These are phyloP conservation scores for Agrotis exclamationis DNA, from an alignment of 2,888 invertebrate genomes.

Conservation along the genomic window DNA sequence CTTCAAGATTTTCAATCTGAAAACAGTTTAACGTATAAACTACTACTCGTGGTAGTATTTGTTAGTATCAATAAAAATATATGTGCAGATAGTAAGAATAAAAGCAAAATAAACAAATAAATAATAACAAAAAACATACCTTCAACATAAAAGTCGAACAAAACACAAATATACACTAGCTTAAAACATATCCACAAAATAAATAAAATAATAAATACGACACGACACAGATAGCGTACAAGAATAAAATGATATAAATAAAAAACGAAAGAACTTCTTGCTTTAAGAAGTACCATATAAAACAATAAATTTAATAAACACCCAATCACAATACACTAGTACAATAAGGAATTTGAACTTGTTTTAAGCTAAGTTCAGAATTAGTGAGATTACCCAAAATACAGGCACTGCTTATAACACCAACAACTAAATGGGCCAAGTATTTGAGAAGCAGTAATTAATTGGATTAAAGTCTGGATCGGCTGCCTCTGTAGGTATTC, in stretches of 20 bases:
- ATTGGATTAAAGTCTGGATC: slow-evolving; percentile 64
- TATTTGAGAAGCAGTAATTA: slow-evolving; percentile 61
- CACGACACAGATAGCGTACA: slow-evolving; percentile 38
- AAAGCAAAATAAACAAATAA: slow-evolving; percentile 42
- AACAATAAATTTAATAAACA: slow-evolving; percentile 42
- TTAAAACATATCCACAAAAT: slow-evolving; percentile 38
- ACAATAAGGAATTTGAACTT: slow-evolving; percentile 28
- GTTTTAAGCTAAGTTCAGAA: slow-evolving; percentile 32
- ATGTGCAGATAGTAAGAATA: not conserved
- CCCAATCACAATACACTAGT: not conserved
- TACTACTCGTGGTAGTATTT: slow-evolving; percentile 45
- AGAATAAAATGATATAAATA: slow-evolving; percentile 23
- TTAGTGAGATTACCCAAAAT: slow-evolving; percentile 41
- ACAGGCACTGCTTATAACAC: slow-evolving; percentile 43
- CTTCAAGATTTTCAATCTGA: slow-evolving; percentile 99
- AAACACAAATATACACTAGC: slow-evolving; percentile 60
- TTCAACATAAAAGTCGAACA: slow-evolving; percentile 63
- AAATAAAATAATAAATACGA: slow-evolving; percentile 25
- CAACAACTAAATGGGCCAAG: slow-evolving; percentile 41
- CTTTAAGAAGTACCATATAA: slow-evolving; percentile 4
- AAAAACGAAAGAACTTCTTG: not conserved
- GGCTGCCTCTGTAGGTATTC: slow-evolving; percentile 41
- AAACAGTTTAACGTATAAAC: slow-evolving; percentile 66
- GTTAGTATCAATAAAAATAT: slow-evolving; percentile 20
- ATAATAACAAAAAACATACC: slow-evolving; percentile 70